These are phyloP conservation scores for Junonia oenone DNA, from an alignment of 2,888 invertebrate genomes.

Conservation along the genomic window DNA sequence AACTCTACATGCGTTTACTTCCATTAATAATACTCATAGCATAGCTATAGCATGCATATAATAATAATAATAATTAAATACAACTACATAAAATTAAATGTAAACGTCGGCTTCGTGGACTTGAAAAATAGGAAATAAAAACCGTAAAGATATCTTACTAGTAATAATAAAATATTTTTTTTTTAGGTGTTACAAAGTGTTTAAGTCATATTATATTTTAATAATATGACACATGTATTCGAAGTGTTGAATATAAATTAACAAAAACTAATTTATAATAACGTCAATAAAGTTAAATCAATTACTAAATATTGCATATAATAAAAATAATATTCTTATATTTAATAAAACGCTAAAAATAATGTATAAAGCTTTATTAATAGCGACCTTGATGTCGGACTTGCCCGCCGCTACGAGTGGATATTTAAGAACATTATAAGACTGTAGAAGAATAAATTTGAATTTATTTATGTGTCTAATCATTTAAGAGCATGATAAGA, in stretches of 20 bases:
- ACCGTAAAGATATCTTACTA: no score
- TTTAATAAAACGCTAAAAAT: conserved; percentile 18
- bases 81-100: no score
- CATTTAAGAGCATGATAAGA: conserved; percentile 22
- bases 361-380: conserved; percentile 17
- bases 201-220: no score
- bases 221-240: neutral
- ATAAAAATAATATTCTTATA: conserved; percentile 19
- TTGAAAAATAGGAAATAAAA: no score
- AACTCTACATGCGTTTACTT: no score
- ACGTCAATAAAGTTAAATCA: conserved; percentile 10
- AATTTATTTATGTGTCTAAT: conserved; percentile 32
- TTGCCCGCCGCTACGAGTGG: conserved; percentile 25
- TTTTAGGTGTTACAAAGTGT: no score
- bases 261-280: neutral
- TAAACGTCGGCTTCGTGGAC: no score
- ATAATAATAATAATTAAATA: no score
- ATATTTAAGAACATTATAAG: conserved; percentile 34
- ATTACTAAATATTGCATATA: conserved; percentile 17
- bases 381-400: conserved; percentile 32
- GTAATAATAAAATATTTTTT: no score
- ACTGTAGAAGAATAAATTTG: conserved; percentile 34
- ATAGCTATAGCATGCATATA: no score
- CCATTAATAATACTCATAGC: no score
- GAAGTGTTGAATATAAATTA: neutral